These are phyloP conservation scores for Dromaius novaehollandiae DNA, from an alignment of 2,113 vertebrate genomes.

Conservation along the genomic window DNA sequence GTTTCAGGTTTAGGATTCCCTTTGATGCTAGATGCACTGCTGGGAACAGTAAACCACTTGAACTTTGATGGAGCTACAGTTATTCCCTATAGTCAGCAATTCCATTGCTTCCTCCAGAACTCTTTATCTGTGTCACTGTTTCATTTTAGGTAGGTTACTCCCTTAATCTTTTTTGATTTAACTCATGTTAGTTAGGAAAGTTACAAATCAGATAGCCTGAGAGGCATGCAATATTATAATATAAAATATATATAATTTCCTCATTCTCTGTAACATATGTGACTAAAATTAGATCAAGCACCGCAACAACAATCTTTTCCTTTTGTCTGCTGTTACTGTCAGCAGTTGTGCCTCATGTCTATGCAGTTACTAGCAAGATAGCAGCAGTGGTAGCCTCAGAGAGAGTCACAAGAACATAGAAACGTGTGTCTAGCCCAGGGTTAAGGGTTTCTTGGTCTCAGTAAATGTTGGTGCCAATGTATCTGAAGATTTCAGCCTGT, in stretches of 20 bases:
- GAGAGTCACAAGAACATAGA: not conserved
- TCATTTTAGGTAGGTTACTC: not conserved
- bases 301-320: not conserved
- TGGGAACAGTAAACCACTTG: constrained; percentile 43
- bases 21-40: constrained; percentile 51
- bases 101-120: not conserved
- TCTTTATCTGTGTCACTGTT: not conserved
- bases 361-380: not conserved
- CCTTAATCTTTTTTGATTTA: not conserved
- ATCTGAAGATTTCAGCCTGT: not conserved
- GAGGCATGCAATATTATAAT: not conserved
- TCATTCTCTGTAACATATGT: not conserved
- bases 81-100: constrained; percentile 34
- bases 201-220: not conserved
- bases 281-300: not conserved
- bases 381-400: not conserved
- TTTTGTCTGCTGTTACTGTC: not conserved
- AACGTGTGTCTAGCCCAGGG: not conserved
- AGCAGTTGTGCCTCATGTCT: not conserved
- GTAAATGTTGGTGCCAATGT: not conserved
- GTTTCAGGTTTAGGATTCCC: constrained; percentile 34
- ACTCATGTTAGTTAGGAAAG: not conserved
- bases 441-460: not conserved
- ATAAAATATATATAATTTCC: not conserved
- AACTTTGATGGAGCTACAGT: constrained; percentile 17